Conservation (phyloP, 2,797 vertebrate species). For the Triplophysa bombifrons region DNA sequence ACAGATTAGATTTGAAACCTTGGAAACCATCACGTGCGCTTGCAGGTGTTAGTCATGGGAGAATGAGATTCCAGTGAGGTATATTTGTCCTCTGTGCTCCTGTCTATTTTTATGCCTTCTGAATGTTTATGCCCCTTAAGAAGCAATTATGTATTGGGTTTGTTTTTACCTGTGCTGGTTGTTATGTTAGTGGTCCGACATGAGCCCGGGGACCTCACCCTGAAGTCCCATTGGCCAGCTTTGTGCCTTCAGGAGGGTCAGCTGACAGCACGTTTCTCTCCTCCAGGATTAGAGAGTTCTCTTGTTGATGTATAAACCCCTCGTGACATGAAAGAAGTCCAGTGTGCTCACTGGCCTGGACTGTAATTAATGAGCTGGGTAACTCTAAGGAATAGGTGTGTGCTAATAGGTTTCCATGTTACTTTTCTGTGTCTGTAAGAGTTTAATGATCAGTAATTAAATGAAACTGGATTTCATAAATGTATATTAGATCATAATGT, state of each 20-base stretch:
- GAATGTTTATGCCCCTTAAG: conserved; percentile 40
- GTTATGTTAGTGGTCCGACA: conserved; percentile 37
- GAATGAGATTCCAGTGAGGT: conserved; percentile 28
- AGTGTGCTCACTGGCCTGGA: not conserved
- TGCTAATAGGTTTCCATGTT: conserved; percentile 1
- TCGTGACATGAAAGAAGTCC: not conserved
- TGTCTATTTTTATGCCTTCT: conserved; percentile 38
- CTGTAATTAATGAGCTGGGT: not conserved
- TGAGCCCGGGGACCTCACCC: conserved; percentile 21
- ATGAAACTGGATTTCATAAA: not conserved
- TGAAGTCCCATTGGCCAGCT: conserved; percentile 36
- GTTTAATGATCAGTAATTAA: not conserved
- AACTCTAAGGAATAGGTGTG: not conserved
- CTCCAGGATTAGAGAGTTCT: not conserved
- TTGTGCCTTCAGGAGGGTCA: conserved; percentile 28
- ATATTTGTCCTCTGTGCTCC: conserved; percentile 27
- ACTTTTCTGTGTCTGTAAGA: not conserved
- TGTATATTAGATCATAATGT: no score
- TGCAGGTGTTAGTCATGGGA: conserved; percentile 26
- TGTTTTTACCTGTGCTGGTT: conserved; percentile 41
- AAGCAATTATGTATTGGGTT: conserved; percentile 49
- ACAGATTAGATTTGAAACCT: conserved; percentile 46
- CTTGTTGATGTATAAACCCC: conserved; percentile 13
- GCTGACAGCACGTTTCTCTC: not conserved
- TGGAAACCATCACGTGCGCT: conserved; percentile 23